These are phyloP conservation scores for Laterallus jamaicensis DNA, from an alignment of 2,113 vertebrate species.

Conservation along the genomic window DNA sequence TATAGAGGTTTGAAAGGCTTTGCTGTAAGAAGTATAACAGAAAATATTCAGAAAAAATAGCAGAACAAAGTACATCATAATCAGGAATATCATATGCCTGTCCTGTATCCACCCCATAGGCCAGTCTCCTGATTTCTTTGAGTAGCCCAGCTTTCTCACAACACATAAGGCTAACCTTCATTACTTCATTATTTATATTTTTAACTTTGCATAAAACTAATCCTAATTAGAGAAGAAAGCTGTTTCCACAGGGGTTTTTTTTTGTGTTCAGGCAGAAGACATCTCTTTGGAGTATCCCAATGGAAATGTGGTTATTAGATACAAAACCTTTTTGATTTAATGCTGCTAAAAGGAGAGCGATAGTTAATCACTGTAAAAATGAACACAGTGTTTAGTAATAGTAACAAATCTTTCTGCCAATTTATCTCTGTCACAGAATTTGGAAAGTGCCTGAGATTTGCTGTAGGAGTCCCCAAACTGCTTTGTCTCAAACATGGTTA, in stretches of 20 bases:
- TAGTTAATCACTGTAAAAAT: background rate
- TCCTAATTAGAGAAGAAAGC: background rate
- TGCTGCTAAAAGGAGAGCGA: background rate
- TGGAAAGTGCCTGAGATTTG: background rate
- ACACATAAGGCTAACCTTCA: background rate
- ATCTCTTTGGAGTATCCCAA: background rate
- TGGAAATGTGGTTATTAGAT: background rate
- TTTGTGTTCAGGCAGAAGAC: background rate
- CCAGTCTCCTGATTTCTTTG: background rate
- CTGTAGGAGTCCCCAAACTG: background rate
- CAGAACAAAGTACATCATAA: background rate
- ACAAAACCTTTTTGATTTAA: background rate
- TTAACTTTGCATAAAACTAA: background rate
- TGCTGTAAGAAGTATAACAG: background rate
- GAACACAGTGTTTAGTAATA: background rate
- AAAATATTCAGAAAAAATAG: background rate
- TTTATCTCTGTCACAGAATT: slow-evolving; percentile 5
- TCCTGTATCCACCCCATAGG: background rate
- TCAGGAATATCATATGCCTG: background rate
- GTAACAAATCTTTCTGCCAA: background rate
- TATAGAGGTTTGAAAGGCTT: background rate
- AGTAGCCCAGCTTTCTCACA: background rate
- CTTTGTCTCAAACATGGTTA: background rate
- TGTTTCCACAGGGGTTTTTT: background rate
- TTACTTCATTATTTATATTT: background rate